phyloP scores from a whole-genome alignment of 2,113 vertebrate species.

The Dasyprocta punctata region DNA sequence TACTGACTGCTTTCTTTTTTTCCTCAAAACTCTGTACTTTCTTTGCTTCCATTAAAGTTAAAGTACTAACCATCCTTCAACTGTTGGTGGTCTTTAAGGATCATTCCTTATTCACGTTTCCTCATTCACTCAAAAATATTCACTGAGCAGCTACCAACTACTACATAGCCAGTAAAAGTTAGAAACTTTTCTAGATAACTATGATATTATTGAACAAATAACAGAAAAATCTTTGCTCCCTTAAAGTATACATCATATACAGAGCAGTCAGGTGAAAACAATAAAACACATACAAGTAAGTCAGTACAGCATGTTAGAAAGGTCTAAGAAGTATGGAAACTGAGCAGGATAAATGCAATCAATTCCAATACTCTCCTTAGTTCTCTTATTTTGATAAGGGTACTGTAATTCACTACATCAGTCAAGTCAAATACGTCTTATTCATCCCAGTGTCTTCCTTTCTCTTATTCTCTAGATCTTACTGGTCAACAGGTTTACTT shows the following conservation, averaged over 20 bases:
- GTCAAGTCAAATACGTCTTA: neutral
- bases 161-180: neutral
- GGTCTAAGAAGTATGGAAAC: neutral
- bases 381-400: neutral
- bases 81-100: neutral
- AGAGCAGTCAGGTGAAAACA: conserved; percentile 14
- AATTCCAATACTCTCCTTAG: neutral
- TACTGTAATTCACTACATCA: neutral
- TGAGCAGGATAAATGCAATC: neutral
- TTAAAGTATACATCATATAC: neutral
- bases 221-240: conserved; percentile 24
- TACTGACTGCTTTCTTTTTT: neutral
- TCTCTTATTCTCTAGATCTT: neutral
- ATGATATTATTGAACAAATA: conserved; percentile 10
- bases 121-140: conserved; percentile 26
- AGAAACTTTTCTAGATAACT: neutral
- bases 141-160: neutral
- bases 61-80: neutral
- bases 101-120: neutral
- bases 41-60: neutral
- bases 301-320: neutral
- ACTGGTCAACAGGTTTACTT: neutral
- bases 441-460: neutral
- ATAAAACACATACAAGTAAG: neutral
- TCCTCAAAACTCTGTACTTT: neutral